phyloP scores from a whole-genome alignment of 2,113 vertebrate genomes.

The Pavo muticus region DNA sequence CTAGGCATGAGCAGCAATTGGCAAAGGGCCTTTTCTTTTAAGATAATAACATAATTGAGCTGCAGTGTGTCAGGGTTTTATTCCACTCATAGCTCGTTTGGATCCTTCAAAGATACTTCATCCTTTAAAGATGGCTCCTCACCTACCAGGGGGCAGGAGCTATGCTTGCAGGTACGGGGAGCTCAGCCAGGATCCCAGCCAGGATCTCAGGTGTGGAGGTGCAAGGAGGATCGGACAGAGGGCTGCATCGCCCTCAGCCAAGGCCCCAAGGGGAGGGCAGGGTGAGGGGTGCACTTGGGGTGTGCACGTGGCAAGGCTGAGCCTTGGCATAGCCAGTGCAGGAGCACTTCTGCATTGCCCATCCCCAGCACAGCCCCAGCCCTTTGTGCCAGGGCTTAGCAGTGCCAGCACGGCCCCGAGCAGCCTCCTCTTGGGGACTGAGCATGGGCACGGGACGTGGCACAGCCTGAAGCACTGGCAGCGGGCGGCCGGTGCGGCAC shows the following conservation, averaged over 20 bases:
- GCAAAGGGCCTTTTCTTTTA: slow-evolving; percentile 15
- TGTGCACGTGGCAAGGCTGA: background rate
- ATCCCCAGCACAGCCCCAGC: background rate
- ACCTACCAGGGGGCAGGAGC: background rate
- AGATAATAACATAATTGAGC: slow-evolving; percentile 27
- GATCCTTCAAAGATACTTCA: background rate
- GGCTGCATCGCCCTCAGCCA: background rate
- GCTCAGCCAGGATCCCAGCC: background rate
- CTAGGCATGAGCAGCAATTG: background rate
- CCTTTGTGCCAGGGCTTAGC: background rate
- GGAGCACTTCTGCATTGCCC: background rate
- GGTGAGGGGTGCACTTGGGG: background rate
- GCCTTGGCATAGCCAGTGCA: background rate
- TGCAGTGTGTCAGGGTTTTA: background rate
- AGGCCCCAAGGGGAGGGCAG: background rate
- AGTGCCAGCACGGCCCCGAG: background rate
- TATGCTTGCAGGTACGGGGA: background rate
- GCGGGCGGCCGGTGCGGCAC: rapidly evolving
- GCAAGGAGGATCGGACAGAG: background rate
- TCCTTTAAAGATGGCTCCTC: background rate
- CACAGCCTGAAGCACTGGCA: background rate
- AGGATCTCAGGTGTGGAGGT: background rate
- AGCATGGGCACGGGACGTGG: background rate
- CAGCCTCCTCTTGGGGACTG: background rate
- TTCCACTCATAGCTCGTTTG: background rate